Conservation (phyloP, 2,113 vertebrate genomes). For the Sminthopsis crassicaudata region DNA sequence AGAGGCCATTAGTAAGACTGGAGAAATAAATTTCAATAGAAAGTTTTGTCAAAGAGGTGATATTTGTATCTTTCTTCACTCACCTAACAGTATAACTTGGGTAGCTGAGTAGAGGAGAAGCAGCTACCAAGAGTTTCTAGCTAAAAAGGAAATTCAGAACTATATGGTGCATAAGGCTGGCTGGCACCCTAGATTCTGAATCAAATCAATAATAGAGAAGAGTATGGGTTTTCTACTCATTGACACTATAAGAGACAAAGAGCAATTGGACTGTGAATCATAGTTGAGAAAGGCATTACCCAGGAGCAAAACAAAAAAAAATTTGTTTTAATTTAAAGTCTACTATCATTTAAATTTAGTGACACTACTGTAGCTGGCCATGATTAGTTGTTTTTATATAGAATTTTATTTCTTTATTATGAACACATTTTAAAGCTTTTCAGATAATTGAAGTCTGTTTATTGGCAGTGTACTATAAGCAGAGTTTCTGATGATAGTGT, state of each 20-base stretch:
- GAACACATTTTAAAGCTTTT: background rate
- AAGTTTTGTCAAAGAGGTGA: background rate
- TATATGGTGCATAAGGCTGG: background rate
- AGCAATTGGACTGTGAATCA: background rate
- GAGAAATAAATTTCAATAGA: background rate
- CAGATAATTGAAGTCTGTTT: background rate
- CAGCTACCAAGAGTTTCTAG: background rate
- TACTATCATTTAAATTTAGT: background rate
- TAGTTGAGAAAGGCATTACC: background rate
- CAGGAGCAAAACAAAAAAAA: too few species aligned
- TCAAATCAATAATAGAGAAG: background rate
- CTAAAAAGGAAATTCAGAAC: background rate
- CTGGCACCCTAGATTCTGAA: background rate
- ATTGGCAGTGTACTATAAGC: background rate
- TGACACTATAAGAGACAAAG: background rate
- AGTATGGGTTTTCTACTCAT: background rate
- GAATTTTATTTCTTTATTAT: background rate
- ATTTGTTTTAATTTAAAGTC: background rate
- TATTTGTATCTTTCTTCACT: background rate
- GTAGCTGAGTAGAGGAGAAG: background rate
- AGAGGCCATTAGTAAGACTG: background rate
- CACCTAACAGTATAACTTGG: background rate
- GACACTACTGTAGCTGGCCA: background rate
- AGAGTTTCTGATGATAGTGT: background rate
- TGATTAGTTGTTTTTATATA: background rate